Percentiles rank a stretch among this genome's conserved stretches.
Conservation (phyloP, 1,140 invertebrate genomes). For the Drosophila sp. region DNA sequence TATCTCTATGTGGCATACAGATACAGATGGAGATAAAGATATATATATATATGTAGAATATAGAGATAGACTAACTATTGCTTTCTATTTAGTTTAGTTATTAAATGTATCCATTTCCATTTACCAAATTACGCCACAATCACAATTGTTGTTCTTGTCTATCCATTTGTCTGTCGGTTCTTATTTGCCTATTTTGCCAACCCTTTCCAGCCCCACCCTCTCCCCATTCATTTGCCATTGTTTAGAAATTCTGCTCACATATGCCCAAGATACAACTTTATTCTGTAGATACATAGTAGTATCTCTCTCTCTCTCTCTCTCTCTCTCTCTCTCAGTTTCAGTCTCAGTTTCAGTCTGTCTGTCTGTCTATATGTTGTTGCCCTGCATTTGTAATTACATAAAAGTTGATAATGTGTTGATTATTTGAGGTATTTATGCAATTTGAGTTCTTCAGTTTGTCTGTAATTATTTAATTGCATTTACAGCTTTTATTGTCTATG, state of each 20-base stretch:
- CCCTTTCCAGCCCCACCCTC: background rate
- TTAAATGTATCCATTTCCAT: constrained; percentile 77
- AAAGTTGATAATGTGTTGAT: constrained; percentile 78
- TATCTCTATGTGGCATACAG: background rate
- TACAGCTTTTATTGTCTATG: constrained; percentile 53
- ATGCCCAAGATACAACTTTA: constrained; percentile 20
- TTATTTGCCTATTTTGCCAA: constrained; percentile 28
- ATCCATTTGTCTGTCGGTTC: constrained; percentile 17
- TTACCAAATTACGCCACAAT: constrained; percentile 56
- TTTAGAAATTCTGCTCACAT: constrained; percentile 13
- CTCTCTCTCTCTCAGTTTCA: background rate
- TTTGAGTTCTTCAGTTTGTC: constrained; percentile 47
- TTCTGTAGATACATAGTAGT: background rate
- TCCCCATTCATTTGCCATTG: background rate
- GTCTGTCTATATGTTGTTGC: background rate
- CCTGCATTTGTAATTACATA: constrained; percentile 70
- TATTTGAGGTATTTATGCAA: constrained; percentile 73
- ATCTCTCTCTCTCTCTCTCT: background rate
- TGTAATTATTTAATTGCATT: constrained; percentile 74
- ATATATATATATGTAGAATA: background rate
- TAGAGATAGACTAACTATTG: constrained; percentile 11
- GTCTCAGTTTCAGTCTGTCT: background rate
- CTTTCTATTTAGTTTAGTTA: constrained; percentile 76
- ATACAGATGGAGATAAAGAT: background rate
- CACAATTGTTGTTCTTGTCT: constrained; percentile 45